Evolutionary conservation across 2,113 vertebrate species (phyloP), one percentile per base, ranked within the genome.

Genomic region (Sylvia atricapilla): DNA sequence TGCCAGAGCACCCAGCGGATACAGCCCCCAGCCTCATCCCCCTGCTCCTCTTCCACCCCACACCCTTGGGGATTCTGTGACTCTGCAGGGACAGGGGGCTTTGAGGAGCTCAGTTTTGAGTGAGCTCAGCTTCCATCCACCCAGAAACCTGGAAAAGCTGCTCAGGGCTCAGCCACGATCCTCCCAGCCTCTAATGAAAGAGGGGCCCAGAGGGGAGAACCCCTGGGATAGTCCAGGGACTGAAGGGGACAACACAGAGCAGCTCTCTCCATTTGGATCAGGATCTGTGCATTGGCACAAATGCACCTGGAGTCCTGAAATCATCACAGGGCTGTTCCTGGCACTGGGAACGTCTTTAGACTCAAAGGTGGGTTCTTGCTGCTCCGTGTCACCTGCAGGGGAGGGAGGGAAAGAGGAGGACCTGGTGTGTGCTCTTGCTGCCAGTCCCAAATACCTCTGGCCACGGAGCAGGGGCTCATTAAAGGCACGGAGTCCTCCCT

Each of bases 401-500:
- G 31, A 53, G 73, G 59, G 13, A 44, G n/a, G 58, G 24, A 47
- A 62, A 19, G 17, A n/a, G 21, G 31, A 30, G 21, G 31, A 30
- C 9, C n/a, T 25, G 41, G 2, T 4, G 17, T 78, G 47, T 43
- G 47, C 23, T 35, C 21, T 9, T 12, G 15, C 31, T 31, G 39
- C 49, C 63, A 18, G 41, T 16, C 62, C 53, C 63, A 73, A 13
- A 27, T 22, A 49, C 16, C 27, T 70, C 31, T 30, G 1, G 0
- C 18, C 24, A 30, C 1, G 7, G 44, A 46, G 39, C 0, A 16
- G 33, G 39, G 13, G 47, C 13, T 50, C 39, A 2, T 7, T 30
- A 5, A 39, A 59, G 39, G 25, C 37, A 4, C 0, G 0, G 11
- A 49, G 27, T 28, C 4, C 35, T 37, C 35, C 1, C 21, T 12